Evolutionary conservation across 2,797 vertebrate genomes (phyloP).

Genomic region (Tiaroga cobitis): DNA sequence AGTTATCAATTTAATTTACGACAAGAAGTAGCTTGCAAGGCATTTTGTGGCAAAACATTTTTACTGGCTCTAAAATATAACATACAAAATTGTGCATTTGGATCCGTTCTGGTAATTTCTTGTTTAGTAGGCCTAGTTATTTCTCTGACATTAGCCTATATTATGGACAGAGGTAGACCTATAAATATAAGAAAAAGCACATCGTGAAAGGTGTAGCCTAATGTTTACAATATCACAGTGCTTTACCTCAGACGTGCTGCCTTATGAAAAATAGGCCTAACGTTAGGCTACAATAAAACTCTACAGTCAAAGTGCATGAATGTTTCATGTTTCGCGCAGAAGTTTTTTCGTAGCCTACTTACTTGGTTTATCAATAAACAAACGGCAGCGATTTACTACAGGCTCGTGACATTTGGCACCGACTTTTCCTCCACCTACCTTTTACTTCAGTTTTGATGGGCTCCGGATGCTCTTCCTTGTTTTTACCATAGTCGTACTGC

Average conservation of each 20-base stretch:
- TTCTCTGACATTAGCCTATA: neutral
- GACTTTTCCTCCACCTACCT: conserved; percentile 63
- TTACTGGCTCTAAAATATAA: neutral
- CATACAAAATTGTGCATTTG: neutral
- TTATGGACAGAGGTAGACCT: neutral
- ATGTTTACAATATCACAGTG: neutral
- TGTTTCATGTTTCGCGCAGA: neutral
- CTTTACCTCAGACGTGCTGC: neutral
- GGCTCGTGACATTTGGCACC: neutral
- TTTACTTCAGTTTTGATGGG: conserved; percentile 70
- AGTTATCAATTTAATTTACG: neutral
- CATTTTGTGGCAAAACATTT: neutral
- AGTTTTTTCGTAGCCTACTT: neutral
- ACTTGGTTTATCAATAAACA: neutral
- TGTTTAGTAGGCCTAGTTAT: neutral
- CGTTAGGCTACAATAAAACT: neutral
- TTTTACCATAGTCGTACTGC: conserved; percentile 69
- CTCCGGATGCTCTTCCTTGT: conserved; percentile 72
- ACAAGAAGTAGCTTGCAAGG: neutral
- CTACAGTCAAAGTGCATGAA: neutral
- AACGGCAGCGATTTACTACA: neutral
- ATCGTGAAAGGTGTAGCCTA: neutral
- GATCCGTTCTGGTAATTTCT: neutral
- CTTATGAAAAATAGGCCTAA: neutral
- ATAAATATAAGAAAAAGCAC: neutral